Evolutionary conservation across 2,113 vertebrate species (phyloP).

Genomic region (Anser cygnoides): DNA sequence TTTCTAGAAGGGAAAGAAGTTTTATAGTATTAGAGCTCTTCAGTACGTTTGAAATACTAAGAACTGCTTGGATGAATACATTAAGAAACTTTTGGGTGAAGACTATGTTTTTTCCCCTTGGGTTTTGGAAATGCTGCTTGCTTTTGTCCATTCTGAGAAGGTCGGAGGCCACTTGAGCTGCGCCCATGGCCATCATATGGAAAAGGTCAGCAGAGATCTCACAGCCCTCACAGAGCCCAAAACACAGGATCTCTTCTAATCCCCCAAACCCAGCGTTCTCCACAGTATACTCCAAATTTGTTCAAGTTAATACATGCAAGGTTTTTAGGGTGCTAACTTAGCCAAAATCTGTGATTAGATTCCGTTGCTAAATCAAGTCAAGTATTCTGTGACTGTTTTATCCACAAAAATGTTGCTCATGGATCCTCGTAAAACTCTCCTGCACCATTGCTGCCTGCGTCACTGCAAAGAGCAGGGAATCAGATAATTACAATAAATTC

Average conservation of each 20-base stretch:
- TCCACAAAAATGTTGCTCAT: not conserved
- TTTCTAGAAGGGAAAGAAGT: conserved; percentile 14
- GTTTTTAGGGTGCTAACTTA: not conserved
- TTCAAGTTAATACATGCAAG: not conserved
- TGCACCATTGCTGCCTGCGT: not conserved
- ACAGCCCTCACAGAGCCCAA: not conserved
- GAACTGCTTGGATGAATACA: not conserved
- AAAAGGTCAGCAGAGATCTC: not conserved
- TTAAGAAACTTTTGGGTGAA: not conserved
- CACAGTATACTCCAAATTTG: not conserved
- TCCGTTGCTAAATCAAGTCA: not conserved
- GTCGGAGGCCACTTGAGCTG: not conserved
- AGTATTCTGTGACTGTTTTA: not conserved
- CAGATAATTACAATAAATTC: not conserved
- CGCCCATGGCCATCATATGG: not conserved
- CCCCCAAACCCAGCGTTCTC: not conserved
- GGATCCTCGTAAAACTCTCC: not conserved
- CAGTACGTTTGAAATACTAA: not conserved
- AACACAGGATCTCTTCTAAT: not conserved
- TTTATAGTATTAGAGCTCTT: not conserved
- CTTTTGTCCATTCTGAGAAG: not conserved
- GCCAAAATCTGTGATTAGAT: not conserved
- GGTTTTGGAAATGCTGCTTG: not conserved
- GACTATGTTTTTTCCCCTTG: not conserved
- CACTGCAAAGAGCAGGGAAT: not conserved